Evolutionary conservation across 2,113 vertebrate species (phyloP), one percentile per base, ranked within the genome.

Genomic region (Tachysurus fulvidraco): DNA sequence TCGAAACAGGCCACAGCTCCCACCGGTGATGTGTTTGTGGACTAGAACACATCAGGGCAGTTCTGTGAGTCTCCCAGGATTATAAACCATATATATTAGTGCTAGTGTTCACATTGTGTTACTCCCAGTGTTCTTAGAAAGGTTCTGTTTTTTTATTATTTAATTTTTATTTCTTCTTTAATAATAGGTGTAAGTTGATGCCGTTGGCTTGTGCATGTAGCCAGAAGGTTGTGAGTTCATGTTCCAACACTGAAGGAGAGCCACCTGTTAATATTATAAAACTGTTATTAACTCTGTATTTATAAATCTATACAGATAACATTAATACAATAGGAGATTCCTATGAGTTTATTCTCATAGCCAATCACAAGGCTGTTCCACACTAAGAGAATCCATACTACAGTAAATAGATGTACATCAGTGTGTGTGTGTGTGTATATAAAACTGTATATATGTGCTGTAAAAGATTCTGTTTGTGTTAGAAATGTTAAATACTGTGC

Each of bases 1-100:
- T 94, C 95, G 4, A 95, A 94, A 87, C 91, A 64, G 54, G 95
- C 92, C 57, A 93, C 94, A 30, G 85, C 88, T 50, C 83, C 44
- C 13, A 86, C 91, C 54, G 41, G 89, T 2, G 94, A 95, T 55
- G 91, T 94, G 84, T 89, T 92, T 1, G 89, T 96, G 89, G 92
- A 96, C 92, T 96, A 89, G 73, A 86, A 77, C n/a, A n/a, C n/a
- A n/a, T n/a, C n/a, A n/a, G n/a, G n/a, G n/a, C n/a, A n/a, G n/a
- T n/a, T n/a, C n/a, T n/a, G n/a, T n/a, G n/a, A n/a, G n/a, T n/a
- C n/a, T n/a, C n/a, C 1, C 71, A 44, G 74, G 46, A 77, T 36
- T 36, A 1, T 36, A 36, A 36, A 1, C 36, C 36, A 36, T 16
- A 17, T 36, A n/a, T 69, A 36, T 69, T 30, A 16, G 14, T 30